A percentile compares a stretch with the other conserved stretches of the same genome.
phyloP scores from a whole-genome alignment of 2,797 vertebrate genomes.

The Vespertilio murinus region DNA sequence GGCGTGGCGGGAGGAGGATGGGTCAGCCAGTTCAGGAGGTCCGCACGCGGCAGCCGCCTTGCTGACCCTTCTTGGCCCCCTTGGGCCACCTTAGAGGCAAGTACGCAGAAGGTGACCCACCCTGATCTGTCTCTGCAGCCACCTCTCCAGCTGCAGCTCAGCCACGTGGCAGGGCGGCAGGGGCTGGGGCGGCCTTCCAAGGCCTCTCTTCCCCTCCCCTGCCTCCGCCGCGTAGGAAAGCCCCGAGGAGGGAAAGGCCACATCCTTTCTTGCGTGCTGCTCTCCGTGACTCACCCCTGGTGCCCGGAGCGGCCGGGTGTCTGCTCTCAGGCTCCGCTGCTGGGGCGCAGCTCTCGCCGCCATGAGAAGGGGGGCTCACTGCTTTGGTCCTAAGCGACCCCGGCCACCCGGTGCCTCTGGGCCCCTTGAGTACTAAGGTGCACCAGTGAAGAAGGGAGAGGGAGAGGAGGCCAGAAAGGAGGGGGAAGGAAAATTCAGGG shows the following conservation, averaged over 20 bases:
- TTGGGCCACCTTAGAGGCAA: not conserved
- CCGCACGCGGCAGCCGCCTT: not conserved
- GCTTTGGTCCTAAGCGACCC: not conserved
- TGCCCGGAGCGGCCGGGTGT: not conserved
- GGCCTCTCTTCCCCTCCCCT: not conserved
- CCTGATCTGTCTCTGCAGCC: not conserved
- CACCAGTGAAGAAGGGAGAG: not conserved
- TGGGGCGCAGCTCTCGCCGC: not conserved
- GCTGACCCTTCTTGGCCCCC: not conserved
- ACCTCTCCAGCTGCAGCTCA: not conserved
- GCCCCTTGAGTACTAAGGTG: too few relatives aligned
- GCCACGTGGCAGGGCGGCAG: not conserved
- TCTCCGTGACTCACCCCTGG: not conserved
- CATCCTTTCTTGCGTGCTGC: not conserved
- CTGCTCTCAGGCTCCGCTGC: not conserved
- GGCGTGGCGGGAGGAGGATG: rapidly evolving
- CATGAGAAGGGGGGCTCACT: not conserved
- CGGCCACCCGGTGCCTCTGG: not conserved
- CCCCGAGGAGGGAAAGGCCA: conserved; percentile 28
- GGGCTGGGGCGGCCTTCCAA: not conserved
- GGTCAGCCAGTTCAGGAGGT: not conserved
- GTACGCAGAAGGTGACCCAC: not conserved
- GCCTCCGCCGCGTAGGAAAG: conserved; percentile 1
- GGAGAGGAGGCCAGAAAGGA: not conserved
- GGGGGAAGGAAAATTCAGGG: not conserved